Conservation (phyloP, 2,888 invertebrate species). For the Timema podura region DNA sequence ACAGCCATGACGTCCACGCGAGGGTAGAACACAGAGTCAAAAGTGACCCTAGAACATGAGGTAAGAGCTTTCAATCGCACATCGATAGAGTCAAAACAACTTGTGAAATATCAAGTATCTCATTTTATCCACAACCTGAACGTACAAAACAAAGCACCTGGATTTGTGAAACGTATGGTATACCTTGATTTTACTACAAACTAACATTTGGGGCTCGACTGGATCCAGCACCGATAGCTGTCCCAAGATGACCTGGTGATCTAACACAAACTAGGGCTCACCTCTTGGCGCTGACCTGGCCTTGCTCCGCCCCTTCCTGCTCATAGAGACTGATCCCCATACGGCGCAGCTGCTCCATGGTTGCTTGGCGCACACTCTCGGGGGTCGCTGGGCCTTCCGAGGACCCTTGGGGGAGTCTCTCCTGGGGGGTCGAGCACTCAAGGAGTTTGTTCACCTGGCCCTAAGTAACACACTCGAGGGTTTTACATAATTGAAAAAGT, state of each 20-base stretch:
- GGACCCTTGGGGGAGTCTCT: background rate
- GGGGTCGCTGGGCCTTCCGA: background rate
- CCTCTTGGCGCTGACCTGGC: too few relatives aligned
- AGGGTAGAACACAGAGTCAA: slow-evolving; percentile 42
- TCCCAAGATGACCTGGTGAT: too few relatives aligned
- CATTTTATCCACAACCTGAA: too few relatives aligned
- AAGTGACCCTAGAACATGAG: slow-evolving; percentile 32
- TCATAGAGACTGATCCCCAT: slow-evolving; percentile 42
- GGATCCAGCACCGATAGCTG: too few relatives aligned
- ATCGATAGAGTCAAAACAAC: too few relatives aligned
- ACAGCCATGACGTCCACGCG: slow-evolving; percentile 39
- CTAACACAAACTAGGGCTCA: too few relatives aligned
- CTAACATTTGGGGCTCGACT: too few relatives aligned
- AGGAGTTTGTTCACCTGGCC: slow-evolving; percentile 54
- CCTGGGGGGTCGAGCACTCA: slow-evolving; percentile 38
- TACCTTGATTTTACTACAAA: too few relatives aligned
- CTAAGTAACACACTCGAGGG: slow-evolving; percentile 34
- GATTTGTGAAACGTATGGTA: too few relatives aligned
- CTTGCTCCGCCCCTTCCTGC: slow-evolving; percentile 31
- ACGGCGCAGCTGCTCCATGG: slow-evolving; percentile 41
- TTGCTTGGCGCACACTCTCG: slow-evolving; percentile 35
- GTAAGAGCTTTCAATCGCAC: background rate
- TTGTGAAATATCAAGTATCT: too few relatives aligned
- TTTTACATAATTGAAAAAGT: too few relatives aligned
- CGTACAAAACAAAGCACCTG: too few relatives aligned